Evolutionary conservation across 2,797 vertebrate genomes (phyloP), one percentile per base, ranked within the genome.

Genomic region (Chelmon rostratus): DNA sequence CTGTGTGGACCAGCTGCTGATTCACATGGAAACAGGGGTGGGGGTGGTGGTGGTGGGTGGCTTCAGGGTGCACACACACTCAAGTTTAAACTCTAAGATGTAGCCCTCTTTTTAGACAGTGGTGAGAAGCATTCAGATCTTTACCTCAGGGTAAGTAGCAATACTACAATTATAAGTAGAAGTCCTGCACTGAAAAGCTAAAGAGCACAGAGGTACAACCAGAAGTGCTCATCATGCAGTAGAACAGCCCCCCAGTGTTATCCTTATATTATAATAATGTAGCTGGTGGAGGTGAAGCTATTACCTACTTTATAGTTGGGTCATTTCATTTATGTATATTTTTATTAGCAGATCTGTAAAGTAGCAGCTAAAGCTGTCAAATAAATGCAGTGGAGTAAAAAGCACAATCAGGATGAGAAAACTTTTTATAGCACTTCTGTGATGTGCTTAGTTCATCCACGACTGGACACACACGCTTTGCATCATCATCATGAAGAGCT

Each of bases 1-100:
- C 90, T 85, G 83, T 73, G 79, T 83, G 84, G 68, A 84, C 76
- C 94, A 94, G 92, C 91, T 92, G 93, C 76, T 88, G 61, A 82
- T 76, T 73, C 56, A 78, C 71, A 80, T 52, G 12, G 65, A 2
- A 33, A 31, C 40, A 37, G n/a, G 54, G 47, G 52, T 54, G 82
- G 54, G 42, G 50, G 35, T 3, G 28, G 49, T 47, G 47, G n/a
- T n/a, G 72, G 46, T 47, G 37, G n/a, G 15, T 47, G 19, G 35
- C 13, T 31, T 42, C 40, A 42, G 40, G 40, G 40, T 42, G 2
- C 19, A 21, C 16, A 33, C 37, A 70, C 44, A 73, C 40, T 23
- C 33, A 40, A 0, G 1, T 58, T 21, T 15, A 19, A 38, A 70
- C 44, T 59, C 19, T 2, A 37, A 6, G n/a, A 38, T 38, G 31